These are phyloP conservation scores for Myiothlypis chrysogaster DNA, from an alignment of 2,797 vertebrate species.

Conservation along the genomic window DNA sequence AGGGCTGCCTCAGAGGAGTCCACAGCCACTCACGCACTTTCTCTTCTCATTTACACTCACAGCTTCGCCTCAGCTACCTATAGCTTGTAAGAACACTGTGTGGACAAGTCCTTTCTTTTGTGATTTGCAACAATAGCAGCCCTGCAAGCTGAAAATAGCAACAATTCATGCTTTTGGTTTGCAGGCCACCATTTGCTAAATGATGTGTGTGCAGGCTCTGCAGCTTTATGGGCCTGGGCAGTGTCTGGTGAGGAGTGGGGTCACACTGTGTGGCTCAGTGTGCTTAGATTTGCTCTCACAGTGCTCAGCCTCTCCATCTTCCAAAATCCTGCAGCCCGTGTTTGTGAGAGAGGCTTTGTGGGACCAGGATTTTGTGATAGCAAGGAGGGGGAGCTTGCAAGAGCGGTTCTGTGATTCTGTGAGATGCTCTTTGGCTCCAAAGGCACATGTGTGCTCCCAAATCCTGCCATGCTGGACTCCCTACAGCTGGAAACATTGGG, in stretches of 20 bases:
- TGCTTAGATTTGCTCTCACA: neutral
- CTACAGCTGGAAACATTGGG: neutral
- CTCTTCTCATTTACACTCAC: neutral
- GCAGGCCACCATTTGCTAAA: neutral
- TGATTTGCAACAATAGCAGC: neutral
- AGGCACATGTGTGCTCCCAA: neutral
- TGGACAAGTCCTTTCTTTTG: fast-evolving
- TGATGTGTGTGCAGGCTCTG: neutral
- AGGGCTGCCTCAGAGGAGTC: neutral
- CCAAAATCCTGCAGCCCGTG: neutral
- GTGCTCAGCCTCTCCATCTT: neutral
- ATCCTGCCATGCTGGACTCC: neutral
- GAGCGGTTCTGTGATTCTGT: neutral
- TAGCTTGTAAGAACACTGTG: neutral
- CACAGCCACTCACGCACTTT: neutral
- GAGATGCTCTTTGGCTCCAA: neutral
- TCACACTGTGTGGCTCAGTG: neutral
- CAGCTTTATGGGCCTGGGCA: neutral
- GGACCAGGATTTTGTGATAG: neutral
- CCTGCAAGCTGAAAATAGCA: neutral
- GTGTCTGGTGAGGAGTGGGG: neutral
- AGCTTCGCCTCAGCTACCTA: neutral
- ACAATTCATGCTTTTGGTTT: neutral
- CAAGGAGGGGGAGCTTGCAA: neutral
- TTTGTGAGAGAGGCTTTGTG: neutral